Conservation (phyloP, 1,140 invertebrate species). For the Patella vulgata region DNA sequence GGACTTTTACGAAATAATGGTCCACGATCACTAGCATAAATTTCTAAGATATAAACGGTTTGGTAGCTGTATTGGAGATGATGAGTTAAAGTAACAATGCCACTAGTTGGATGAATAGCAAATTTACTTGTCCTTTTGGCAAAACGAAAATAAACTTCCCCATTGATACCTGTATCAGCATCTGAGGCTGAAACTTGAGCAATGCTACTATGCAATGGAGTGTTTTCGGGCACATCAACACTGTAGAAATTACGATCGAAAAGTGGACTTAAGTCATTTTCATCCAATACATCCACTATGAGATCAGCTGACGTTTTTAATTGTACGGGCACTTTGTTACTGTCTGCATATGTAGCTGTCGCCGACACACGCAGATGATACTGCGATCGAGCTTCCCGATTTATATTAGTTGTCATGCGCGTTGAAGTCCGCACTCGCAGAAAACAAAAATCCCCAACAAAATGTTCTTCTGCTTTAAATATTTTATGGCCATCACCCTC, state of each 20-base stretch:
- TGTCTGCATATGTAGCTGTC: conserved; percentile 69
- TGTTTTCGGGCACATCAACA: conserved; percentile 88
- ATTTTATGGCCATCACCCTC: conserved; percentile 87
- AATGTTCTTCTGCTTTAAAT: conserved; percentile 89
- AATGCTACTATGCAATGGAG: conserved; percentile 77
- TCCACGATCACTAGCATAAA: conserved; percentile 86
- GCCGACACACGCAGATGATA: conserved; percentile 86
- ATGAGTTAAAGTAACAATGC: conserved; percentile 85
- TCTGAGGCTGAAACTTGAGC: conserved; percentile 81
- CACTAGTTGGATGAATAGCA: conserved; percentile 90
- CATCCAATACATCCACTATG: conserved; percentile 83
- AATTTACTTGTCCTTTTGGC: conserved; percentile 84
- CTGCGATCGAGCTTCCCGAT: conserved; percentile 87
- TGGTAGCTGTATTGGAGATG: conserved; percentile 69
- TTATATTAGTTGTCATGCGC: conserved; percentile 84
- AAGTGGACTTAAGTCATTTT: conserved; percentile 91
- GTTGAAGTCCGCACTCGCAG: conserved; percentile 86
- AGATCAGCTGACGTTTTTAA: conserved; percentile 80
- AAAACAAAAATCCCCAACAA: conserved; percentile 94
- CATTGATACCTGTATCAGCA: conserved; percentile 92
- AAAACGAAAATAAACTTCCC: conserved; percentile 96
- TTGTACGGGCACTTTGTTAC: too few relatives aligned
- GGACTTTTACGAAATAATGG: conserved; percentile 67
- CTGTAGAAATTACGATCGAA: conserved; percentile 90
- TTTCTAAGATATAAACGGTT: conserved; percentile 76